Percentiles rank a stretch among this genome's conserved stretches.
These are phyloP conservation scores for Encarsia formosa DNA, from an alignment of 2,888 invertebrate genomes.

Conservation along the genomic window DNA sequence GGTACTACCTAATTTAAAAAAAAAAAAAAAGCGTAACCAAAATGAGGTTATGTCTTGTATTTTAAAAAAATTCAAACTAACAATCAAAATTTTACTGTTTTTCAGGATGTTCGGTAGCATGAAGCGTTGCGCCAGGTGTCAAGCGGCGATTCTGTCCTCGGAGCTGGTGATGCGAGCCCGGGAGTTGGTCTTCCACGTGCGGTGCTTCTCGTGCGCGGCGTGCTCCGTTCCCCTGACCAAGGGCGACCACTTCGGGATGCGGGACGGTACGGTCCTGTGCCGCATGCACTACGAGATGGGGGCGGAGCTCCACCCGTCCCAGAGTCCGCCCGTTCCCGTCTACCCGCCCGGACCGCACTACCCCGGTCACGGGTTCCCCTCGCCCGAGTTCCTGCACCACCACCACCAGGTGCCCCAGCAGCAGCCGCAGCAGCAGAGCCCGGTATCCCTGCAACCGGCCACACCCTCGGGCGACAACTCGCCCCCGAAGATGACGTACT, in stretches of 20 bases:
- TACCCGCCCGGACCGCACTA: conserved; percentile 50
- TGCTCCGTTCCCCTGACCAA: conserved; percentile 84
- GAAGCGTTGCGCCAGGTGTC: conserved; percentile 85
- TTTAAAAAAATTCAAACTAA: too few relatives aligned
- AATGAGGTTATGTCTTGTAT: too few relatives aligned
- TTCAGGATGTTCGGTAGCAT: conserved; percentile 79
- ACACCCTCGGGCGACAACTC: conserved; percentile 52
- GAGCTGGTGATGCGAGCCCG: conserved; percentile 94
- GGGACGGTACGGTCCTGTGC: conserved; percentile 84
- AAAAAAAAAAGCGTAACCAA: too few relatives aligned
- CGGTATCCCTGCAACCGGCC: conserved; percentile 48
- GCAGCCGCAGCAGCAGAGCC: conserved; percentile 36
- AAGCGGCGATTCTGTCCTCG: conserved; percentile 80
- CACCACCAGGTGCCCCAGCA: conserved; percentile 32
- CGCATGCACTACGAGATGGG: conserved; percentile 67
- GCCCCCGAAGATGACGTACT: conserved; percentile 55
- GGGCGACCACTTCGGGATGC: conserved; percentile 93
- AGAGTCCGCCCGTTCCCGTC: conserved; percentile 48
- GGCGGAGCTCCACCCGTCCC: conserved; percentile 47
- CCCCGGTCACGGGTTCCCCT: conserved; percentile 58
- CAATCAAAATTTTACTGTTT: too few relatives aligned
- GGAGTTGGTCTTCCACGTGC: conserved; percentile 89
- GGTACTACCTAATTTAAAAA: too few relatives aligned
- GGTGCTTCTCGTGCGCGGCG: conserved; percentile 89
- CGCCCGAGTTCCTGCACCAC: conserved; percentile 52